A percentile compares a stretch with the other conserved stretches of the same genome.
Evolutionary conservation across 1,140 invertebrate genomes (phyloP).

Genomic region (Ceratitis capitata): DNA sequence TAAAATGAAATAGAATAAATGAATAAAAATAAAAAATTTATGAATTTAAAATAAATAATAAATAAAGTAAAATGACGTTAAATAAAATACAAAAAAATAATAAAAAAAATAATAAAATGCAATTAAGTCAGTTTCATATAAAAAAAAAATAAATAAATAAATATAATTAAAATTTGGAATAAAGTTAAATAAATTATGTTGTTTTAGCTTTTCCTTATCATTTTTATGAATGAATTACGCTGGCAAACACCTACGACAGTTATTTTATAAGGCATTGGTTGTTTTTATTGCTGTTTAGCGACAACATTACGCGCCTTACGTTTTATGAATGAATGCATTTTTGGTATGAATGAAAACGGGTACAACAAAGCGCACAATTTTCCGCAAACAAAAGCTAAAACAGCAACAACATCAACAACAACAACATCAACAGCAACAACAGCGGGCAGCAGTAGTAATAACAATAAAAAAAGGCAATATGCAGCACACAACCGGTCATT

Average conservation of each 20-base stretch:
- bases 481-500: conserved; percentile 32
- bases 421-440: neutral
- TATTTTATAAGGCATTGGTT: neutral
- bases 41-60: too few species aligned
- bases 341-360: conserved; percentile 13
- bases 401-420: neutral
- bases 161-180: too few species aligned
- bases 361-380: neutral
- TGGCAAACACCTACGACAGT: neutral
- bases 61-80: too few species aligned
- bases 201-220: neutral
- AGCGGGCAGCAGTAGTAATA: neutral
- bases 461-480: neutral
- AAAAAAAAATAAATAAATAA: too few species aligned
- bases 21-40: too few species aligned
- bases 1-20: too few species aligned
- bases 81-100: too few species aligned
- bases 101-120: too few species aligned
- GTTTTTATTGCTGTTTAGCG: neutral
- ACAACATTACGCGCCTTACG: neutral
- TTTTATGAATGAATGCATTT: conserved; percentile 29
- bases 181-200: too few species aligned
- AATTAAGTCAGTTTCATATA: too few species aligned
- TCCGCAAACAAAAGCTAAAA: neutral
- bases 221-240: conserved; percentile 1